Conservation (phyloP, 2,113 vertebrate species). For the Crocuta crocuta region DNA sequence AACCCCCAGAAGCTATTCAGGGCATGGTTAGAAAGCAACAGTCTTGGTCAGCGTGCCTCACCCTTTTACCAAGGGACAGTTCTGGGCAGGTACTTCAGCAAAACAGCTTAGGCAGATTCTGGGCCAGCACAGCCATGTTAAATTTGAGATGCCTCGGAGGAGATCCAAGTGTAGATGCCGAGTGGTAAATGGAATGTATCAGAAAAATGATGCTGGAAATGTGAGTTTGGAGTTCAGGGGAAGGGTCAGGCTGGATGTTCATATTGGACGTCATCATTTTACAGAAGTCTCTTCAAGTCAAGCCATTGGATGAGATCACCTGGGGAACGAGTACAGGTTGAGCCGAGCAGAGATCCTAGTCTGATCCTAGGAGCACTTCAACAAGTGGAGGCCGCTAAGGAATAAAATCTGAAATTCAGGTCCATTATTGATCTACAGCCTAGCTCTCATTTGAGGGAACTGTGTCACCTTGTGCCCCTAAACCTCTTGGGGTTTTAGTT, state of each 20-base stretch:
- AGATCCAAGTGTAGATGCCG: too few species aligned
- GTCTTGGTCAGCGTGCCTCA: neutral
- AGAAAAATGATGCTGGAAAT: neutral
- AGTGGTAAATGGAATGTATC: neutral
- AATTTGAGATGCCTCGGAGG: neutral
- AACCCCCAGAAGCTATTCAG: neutral
- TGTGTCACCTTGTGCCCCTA: neutral
- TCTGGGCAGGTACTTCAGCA: neutral
- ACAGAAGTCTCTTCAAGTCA: neutral
- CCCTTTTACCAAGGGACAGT: neutral
- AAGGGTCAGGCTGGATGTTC: neutral
- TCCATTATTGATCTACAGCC: neutral
- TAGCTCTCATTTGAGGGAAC: neutral
- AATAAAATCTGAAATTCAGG: neutral
- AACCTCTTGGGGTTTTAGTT: neutral
- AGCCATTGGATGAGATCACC: neutral
- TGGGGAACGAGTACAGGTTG: neutral
- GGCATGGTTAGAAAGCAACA: neutral
- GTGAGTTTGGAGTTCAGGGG: neutral
- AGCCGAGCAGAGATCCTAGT: neutral
- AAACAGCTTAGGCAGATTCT: neutral
- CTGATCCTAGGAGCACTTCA: neutral
- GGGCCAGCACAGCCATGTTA: neutral
- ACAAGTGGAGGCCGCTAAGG: neutral
- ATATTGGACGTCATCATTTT: neutral